phyloP scores from a whole-genome alignment of 2,888 invertebrate species.

The Protodeltote pygarga region DNA sequence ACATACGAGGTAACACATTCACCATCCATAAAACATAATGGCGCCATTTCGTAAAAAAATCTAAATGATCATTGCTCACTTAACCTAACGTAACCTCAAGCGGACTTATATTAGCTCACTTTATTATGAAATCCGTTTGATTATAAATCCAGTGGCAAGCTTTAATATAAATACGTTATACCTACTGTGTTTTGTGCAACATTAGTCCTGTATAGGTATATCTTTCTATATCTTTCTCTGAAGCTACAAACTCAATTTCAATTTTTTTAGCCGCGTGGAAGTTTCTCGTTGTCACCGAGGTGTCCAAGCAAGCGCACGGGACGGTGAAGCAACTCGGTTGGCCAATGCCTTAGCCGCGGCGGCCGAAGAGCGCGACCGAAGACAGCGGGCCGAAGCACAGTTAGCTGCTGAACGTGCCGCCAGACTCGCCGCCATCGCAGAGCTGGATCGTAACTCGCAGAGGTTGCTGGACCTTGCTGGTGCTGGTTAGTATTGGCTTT shows the following conservation, averaged over 20 bases:
- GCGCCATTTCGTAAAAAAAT: conserved; percentile 15
- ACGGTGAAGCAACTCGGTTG: conserved; percentile 88
- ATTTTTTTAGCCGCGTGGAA: conserved; percentile 63
- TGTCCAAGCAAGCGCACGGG: conserved; percentile 89
- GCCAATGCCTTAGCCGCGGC: conserved; percentile 88
- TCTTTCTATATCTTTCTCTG: neutral
- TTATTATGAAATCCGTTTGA: conserved; percentile 24
- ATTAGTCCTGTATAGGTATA: neutral
- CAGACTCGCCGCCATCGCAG: conserved; percentile 91
- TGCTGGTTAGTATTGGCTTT: conserved; percentile 71
- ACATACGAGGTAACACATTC: too few species aligned
- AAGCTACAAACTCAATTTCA: neutral
- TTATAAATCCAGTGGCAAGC: neutral
- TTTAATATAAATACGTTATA: too few species aligned
- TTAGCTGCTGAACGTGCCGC: conserved; percentile 91
- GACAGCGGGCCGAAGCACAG: conserved; percentile 86
- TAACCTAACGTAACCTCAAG: conserved; percentile 16
- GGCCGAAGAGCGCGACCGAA: conserved; percentile 86
- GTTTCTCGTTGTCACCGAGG: conserved; percentile 85
- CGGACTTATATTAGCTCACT: conserved; percentile 13
- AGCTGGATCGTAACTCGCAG: conserved; percentile 91
- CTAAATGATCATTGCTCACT: conserved; percentile 17
- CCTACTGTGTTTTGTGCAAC: too few species aligned
- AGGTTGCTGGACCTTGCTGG: conserved; percentile 89
- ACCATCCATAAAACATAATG: conserved; percentile 8